Conservation (phyloP, 2,113 vertebrate genomes). For the Mesoclemmys tuberculata region DNA sequence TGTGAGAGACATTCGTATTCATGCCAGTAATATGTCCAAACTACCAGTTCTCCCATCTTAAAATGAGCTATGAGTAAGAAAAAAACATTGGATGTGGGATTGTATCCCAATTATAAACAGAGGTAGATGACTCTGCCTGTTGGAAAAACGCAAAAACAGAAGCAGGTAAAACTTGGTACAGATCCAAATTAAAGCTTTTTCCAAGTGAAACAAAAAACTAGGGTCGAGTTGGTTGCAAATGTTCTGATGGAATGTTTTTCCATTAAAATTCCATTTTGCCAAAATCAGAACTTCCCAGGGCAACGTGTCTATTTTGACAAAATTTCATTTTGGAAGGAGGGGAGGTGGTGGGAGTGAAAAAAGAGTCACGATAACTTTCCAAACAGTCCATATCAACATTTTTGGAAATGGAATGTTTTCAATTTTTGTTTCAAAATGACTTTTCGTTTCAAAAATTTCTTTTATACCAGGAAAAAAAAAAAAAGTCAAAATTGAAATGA, state of each 20-base stretch:
- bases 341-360: background rate
- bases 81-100: fast-evolving
- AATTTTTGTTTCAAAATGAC: background rate
- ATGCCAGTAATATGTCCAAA: background rate
- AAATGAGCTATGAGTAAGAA: background rate
- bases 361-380: background rate
- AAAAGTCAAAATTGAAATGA: background rate
- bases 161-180: slow-evolving; percentile 17
- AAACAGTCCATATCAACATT: background rate
- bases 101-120: background rate
- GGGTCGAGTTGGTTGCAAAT: slow-evolving; percentile 36
- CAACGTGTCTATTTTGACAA: fast-evolving
- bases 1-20: background rate
- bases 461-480: fast-evolving
- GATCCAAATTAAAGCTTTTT: background rate
- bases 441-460: background rate
- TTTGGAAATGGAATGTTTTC: background rate
- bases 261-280: background rate
- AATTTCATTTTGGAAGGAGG: background rate
- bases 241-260: background rate
- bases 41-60: background rate
- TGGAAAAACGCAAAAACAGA: slow-evolving; percentile 27
- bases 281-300: background rate
- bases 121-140: slow-evolving; percentile 6
- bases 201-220: background rate